These are phyloP conservation scores for Halictus ligatus DNA, from an alignment of 2,888 invertebrate genomes.

Conservation along the genomic window DNA sequence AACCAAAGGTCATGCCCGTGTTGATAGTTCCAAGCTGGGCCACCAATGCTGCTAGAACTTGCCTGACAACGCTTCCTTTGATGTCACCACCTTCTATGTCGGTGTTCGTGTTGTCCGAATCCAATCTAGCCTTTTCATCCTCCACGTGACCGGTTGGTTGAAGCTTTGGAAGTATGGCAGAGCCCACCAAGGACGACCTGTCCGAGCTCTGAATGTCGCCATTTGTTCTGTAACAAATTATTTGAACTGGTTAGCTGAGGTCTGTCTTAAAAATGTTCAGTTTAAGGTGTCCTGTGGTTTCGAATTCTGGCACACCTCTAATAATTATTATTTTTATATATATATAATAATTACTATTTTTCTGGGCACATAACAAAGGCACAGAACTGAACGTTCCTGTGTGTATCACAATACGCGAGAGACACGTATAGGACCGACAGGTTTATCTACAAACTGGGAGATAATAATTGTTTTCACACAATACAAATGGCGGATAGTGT, in stretches of 20 bases:
- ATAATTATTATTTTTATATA: too few species aligned
- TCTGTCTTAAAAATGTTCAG: background rate
- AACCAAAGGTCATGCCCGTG: constrained; percentile 90
- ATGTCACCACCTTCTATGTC: constrained; percentile 63
- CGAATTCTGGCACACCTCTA: too few species aligned
- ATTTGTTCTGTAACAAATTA: constrained; percentile 70
- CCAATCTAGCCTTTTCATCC: constrained; percentile 58
- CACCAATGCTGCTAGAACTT: constrained; percentile 88
- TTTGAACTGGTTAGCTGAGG: background rate
- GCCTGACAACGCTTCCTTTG: constrained; percentile 80
- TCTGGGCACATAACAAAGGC: too few species aligned
- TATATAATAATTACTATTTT: too few species aligned
- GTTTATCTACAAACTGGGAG: constrained; percentile 36
- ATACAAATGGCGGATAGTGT: constrained; percentile 28
- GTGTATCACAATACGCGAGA: background rate
- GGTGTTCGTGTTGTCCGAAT: constrained; percentile 62
- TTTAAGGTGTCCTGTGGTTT: background rate
- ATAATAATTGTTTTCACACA: constrained; percentile 51
- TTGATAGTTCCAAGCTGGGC: constrained; percentile 89
- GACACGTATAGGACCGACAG: background rate
- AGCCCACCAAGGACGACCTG: constrained; percentile 74
- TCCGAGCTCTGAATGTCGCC: constrained; percentile 67
- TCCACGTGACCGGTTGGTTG: constrained; percentile 62
- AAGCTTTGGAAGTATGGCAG: constrained; percentile 70
- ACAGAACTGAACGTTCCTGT: background rate